These are phyloP conservation scores for Ptychoptera albimana DNA, from an alignment of 2,888 invertebrate species.

Conservation along the genomic window DNA sequence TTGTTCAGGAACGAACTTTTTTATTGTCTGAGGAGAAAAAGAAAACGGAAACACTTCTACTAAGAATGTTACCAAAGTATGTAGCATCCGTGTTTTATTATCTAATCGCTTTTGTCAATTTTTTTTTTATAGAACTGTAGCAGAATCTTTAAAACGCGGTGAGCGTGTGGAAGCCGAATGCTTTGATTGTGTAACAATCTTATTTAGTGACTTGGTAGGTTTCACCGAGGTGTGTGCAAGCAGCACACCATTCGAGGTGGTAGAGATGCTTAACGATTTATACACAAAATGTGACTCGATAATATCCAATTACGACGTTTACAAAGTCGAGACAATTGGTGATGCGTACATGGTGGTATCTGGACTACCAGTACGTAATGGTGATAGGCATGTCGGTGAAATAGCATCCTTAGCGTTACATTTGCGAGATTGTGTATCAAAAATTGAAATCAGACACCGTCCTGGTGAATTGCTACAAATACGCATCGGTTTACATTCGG, in stretches of 20 bases:
- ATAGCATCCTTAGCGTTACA: conserved; percentile 66
- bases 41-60: conserved; percentile 66
- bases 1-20: conserved; percentile 69
- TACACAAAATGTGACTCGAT: conserved; percentile 81
- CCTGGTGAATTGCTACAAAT: conserved; percentile 51
- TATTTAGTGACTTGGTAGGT: conserved; percentile 74
- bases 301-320: conserved; percentile 73
- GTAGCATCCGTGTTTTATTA: conserved; percentile 9
- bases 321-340: conserved; percentile 77
- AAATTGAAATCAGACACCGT: conserved; percentile 50
- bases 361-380: conserved; percentile 57
- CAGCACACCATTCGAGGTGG: conserved; percentile 68
- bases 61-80: conserved; percentile 75
- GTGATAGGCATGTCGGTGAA: conserved; percentile 59
- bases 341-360: conserved; percentile 74
- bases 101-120: not conserved
- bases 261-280: conserved; percentile 71
- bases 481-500: conserved; percentile 56
- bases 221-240: conserved; percentile 65
- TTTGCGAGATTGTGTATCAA: conserved; percentile 50
- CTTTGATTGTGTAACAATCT: conserved; percentile 67
- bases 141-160: conserved; percentile 61
- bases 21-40: conserved; percentile 69
- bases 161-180: conserved; percentile 67
- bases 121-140: conserved; percentile 47